phyloP scores from a whole-genome alignment of 2,113 vertebrate species.

The Saccopteryx bilineata region DNA sequence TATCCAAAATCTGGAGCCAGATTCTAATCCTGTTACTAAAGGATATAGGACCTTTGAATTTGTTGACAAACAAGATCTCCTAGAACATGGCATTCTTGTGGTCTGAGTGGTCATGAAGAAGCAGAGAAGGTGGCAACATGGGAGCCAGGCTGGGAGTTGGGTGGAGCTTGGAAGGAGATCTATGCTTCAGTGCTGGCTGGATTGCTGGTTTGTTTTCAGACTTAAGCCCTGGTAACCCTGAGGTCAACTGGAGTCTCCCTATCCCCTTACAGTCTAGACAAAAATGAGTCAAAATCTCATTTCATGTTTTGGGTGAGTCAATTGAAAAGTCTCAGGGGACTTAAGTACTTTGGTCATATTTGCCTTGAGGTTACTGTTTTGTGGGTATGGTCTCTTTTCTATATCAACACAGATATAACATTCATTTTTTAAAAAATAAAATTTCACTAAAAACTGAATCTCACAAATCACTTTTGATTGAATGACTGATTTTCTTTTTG shows the following conservation, averaged over 20 bases:
- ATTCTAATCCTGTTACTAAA: slow-evolving; percentile 13
- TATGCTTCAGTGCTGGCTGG: background rate
- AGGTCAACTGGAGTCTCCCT: slow-evolving; percentile 10
- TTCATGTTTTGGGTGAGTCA: background rate
- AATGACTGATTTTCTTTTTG: no score
- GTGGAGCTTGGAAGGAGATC: background rate
- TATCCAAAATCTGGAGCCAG: background rate
- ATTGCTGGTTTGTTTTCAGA: background rate
- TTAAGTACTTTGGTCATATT: background rate
- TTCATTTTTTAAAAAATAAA: background rate
- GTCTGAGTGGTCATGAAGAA: slow-evolving; percentile 16
- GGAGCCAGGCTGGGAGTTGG: background rate
- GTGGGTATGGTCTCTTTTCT: background rate
- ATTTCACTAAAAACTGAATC: background rate
- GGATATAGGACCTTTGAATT: background rate
- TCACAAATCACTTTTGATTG: background rate
- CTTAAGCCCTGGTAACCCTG: background rate
- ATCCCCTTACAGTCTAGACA: slow-evolving; percentile 55
- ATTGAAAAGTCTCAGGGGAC: slow-evolving; percentile 18
- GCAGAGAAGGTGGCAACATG: background rate
- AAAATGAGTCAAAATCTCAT: slow-evolving; percentile 67
- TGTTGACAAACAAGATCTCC: slow-evolving; percentile 8
- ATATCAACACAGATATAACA: background rate
- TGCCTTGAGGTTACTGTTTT: background rate
- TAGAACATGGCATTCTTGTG: background rate